Evolutionary conservation across 2,888 invertebrate species (phyloP).

Genomic region (Acheta domesticus): DNA sequence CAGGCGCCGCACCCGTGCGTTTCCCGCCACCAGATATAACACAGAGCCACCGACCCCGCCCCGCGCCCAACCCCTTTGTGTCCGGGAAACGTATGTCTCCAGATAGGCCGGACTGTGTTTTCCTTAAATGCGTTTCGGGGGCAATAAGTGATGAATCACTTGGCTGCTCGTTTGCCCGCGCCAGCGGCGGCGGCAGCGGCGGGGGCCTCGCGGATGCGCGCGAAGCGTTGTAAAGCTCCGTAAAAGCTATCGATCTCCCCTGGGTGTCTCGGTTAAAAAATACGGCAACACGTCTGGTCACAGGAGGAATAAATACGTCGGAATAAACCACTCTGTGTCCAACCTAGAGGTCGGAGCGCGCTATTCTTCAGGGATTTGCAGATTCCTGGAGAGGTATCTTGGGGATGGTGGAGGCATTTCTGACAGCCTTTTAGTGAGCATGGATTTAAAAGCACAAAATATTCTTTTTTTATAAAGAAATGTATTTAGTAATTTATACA

Average conservation of each 20-base stretch:
- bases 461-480: too few species aligned
- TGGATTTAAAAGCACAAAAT: too few species aligned
- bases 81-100: constrained; percentile 18
- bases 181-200: too few species aligned
- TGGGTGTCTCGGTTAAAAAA: neutral
- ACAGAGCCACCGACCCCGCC: neutral
- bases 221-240: too few species aligned
- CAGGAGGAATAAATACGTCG: neutral
- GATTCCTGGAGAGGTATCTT: too few species aligned
- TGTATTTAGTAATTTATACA: too few species aligned
- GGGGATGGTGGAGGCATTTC: too few species aligned
- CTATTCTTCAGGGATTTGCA: too few species aligned
- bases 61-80: neutral
- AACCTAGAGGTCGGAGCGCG: too few species aligned
- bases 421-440: too few species aligned
- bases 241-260: constrained; percentile 11
- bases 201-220: too few species aligned
- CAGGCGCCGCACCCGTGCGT: neutral
- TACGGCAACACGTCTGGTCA: neutral
- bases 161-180: constrained; percentile 3
- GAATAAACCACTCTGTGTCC: neutral
- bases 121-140: constrained; percentile 5
- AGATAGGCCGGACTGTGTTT: neutral
- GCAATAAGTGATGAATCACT: constrained; percentile 18
- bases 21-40: neutral